Percentiles rank a stretch among this genome's conserved stretches.
Conservation (phyloP, 1,140 invertebrate species). For the Drosophila kanapiae region DNA sequence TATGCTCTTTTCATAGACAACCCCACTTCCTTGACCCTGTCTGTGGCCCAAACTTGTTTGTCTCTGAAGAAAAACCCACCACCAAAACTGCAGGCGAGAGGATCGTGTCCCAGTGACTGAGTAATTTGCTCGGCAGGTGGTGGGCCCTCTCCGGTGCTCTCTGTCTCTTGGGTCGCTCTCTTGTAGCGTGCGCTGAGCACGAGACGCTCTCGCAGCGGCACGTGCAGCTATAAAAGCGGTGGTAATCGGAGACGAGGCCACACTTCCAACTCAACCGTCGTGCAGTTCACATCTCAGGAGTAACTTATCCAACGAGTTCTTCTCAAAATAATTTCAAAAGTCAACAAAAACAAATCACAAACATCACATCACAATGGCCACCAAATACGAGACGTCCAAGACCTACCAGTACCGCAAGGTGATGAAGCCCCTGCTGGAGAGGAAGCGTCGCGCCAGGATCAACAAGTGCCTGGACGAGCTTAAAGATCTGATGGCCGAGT, state of each 20-base stretch:
- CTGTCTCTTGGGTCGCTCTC: conserved; percentile 11
- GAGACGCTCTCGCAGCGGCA: conserved; percentile 68
- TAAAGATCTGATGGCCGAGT: conserved; percentile 96
- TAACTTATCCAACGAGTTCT: conserved; percentile 14
- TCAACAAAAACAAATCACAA: conserved; percentile 30
- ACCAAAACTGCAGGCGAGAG: conserved; percentile 58
- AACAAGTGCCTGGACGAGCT: conserved; percentile 97
- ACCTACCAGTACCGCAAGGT: conserved; percentile 97
- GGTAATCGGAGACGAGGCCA: conserved; percentile 61
- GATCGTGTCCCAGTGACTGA: conserved; percentile 68
- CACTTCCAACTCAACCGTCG: conserved; percentile 79
- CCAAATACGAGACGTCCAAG: conserved; percentile 87
- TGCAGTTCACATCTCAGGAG: conserved; percentile 56
- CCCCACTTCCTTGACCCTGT: neutral
- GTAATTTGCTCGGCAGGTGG: conserved; percentile 76
- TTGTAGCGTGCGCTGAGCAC: conserved; percentile 71
- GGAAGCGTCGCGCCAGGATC: conserved; percentile 96
- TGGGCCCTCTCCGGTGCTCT: conserved; percentile 27
- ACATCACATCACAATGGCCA: conserved; percentile 60
- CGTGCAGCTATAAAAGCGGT: conserved; percentile 83
- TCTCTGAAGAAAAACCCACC: conserved; percentile 78
- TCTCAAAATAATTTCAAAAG: conserved; percentile 7
- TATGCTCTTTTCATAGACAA: neutral
- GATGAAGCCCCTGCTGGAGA: conserved; percentile 98
- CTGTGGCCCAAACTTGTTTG: conserved; percentile 67